Conservation (phyloP, 2,888 invertebrate species). For the Drosophila hamatofila region DNA sequence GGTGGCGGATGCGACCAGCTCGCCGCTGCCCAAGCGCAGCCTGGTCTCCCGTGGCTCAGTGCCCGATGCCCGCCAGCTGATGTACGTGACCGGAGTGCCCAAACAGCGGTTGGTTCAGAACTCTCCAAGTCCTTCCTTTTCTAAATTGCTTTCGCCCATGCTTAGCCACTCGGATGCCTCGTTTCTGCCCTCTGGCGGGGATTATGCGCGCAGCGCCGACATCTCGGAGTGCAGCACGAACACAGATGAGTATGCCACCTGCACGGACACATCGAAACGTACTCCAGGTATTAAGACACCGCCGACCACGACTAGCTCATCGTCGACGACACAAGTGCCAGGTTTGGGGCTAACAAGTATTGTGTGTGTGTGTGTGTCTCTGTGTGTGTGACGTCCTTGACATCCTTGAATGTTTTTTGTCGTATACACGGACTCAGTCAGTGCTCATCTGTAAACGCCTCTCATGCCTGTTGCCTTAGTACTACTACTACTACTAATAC, state of each 20-base stretch:
- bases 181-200: constrained; percentile 52
- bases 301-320: constrained; percentile 85
- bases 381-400: constrained; percentile 43
- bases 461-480: constrained; percentile 41
- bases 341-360: constrained; percentile 82
- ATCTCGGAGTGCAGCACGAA: constrained; percentile 94
- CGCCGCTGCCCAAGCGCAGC: constrained; percentile 64
- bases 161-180: constrained; percentile 68
- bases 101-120: constrained; percentile 66
- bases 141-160: neutral
- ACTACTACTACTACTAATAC: neutral
- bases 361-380: constrained; percentile 44
- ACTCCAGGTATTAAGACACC: constrained; percentile 86
- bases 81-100: constrained; percentile 56
- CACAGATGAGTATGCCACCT: constrained; percentile 94
- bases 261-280: constrained; percentile 90
- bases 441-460: constrained; percentile 26
- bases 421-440: constrained; percentile 37
- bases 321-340: constrained; percentile 86
- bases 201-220: constrained; percentile 87
- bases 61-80: constrained; percentile 68
- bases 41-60: constrained; percentile 55
- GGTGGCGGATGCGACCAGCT: constrained; percentile 37
- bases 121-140: neutral
- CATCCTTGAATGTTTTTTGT: constrained; percentile 51